A percentile compares a stretch with the other conserved stretches of the same genome.
These are phyloP conservation scores for Lagria hirta DNA, from an alignment of 2,888 invertebrate species.

Conservation along the genomic window DNA sequence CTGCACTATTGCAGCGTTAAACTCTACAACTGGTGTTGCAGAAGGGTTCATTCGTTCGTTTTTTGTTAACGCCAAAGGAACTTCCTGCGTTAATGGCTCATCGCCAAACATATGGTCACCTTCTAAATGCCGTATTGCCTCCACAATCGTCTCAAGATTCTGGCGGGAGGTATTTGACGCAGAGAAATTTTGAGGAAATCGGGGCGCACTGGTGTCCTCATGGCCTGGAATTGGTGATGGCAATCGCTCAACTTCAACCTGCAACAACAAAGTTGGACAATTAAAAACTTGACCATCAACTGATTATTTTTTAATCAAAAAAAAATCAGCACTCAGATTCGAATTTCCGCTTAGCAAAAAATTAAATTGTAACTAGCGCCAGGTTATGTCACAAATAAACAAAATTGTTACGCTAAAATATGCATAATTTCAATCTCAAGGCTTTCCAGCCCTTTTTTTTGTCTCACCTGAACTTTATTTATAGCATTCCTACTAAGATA, in stretches of 20 bases:
- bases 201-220: slow-evolving; percentile 53
- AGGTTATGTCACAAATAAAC: no score
- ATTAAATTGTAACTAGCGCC: no score
- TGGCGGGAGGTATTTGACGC: slow-evolving; percentile 80
- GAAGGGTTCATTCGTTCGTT: slow-evolving; percentile 35
- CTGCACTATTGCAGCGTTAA: slow-evolving; percentile 55
- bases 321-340: no score
- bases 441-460: no score
- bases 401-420: no score
- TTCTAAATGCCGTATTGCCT: slow-evolving; percentile 96
- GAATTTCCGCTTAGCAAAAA: no score
- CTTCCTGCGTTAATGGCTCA: slow-evolving; percentile 59
- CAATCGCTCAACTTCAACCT: slow-evolving; percentile 51
- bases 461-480: no score
- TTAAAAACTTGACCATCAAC: no score
- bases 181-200: no score
- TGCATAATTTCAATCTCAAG: no score
- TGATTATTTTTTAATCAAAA: no score
- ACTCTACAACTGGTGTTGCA: slow-evolving; percentile 58
- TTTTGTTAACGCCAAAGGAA: slow-evolving; percentile 64
- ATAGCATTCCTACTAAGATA: no score
- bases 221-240: slow-evolving; percentile 41
- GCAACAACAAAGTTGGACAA: background rate
- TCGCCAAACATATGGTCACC: slow-evolving; percentile 92
- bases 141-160: slow-evolving; percentile 96